Evolutionary conservation across 2,113 vertebrate species (phyloP).

Genomic region (Edolisoma coerulescens): DNA sequence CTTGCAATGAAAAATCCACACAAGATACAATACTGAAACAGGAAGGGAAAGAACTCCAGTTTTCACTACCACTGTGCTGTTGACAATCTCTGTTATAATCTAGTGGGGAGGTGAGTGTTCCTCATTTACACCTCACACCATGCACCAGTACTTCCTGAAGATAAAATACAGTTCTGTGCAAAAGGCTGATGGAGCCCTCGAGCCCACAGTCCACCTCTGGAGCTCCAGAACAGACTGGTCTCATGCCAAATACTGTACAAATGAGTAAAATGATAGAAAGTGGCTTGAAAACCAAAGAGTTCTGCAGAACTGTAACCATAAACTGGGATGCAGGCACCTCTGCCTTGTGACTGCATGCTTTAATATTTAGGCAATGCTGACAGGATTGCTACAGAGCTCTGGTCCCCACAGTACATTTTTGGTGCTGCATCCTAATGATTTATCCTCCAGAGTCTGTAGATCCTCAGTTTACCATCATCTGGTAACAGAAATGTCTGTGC

Average conservation of each 20-base stretch:
- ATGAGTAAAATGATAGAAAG: not conserved
- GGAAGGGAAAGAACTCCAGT: not conserved
- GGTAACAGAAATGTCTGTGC: not conserved
- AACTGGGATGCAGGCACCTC: not conserved
- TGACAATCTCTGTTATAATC: not conserved
- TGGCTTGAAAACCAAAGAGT: not conserved
- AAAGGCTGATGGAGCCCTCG: not conserved
- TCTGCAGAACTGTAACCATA: not conserved
- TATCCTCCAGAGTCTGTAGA: not conserved
- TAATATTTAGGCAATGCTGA: not conserved
- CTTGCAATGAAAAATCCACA: not conserved
- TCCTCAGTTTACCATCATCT: not conserved
- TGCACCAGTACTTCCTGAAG: not conserved
- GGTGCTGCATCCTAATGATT: not conserved
- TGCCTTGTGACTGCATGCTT: not conserved
- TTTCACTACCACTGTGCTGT: not conserved
- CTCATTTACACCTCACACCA: not conserved
- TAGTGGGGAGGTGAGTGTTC: not conserved
- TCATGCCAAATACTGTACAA: not conserved
- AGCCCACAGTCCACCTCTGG: not conserved
- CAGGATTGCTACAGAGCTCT: not conserved
- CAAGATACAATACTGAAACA: not conserved
- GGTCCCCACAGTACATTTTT: not conserved
- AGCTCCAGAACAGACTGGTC: not conserved
- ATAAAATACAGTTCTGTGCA: not conserved